Conservation (phyloP, 92 coral and sea anemone species). For the Heteractis magnifica region DNA sequence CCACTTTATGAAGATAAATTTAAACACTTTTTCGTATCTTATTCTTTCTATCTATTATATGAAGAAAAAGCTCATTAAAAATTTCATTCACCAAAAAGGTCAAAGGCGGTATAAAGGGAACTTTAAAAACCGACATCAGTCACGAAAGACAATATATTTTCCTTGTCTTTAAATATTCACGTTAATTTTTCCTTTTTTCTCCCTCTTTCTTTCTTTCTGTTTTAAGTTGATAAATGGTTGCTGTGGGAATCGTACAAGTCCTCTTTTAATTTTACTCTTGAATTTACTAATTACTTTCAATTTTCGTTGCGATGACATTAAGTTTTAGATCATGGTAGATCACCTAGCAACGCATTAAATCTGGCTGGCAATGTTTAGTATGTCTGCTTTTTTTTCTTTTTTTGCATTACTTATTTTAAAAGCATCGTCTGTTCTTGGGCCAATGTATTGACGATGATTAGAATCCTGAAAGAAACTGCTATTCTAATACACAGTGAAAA, state of each 20-base stretch:
- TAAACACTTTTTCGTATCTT: background rate
- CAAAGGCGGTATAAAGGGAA: background rate
- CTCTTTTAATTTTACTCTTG: constrained; percentile 2
- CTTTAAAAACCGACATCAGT: background rate
- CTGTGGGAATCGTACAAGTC: background rate
- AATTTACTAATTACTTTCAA: constrained; percentile 30
- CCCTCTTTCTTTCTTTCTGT: background rate
- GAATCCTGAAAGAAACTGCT: too few species aligned
- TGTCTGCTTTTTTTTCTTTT: background rate
- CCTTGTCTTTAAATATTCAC: too few species aligned
- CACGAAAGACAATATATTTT: background rate
- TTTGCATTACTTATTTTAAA: too few species aligned
- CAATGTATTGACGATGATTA: too few species aligned
- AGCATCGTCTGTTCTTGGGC: too few species aligned
- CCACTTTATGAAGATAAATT: background rate
- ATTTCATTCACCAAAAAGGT: background rate
- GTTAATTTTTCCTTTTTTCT: background rate
- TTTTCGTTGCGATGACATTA: constrained; percentile 20
- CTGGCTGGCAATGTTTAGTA: constrained; percentile 20
- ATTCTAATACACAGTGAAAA: too few species aligned
- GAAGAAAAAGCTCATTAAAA: background rate
- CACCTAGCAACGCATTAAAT: constrained; percentile 18
- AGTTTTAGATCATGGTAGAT: constrained; percentile 17
- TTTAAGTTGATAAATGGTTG: background rate
- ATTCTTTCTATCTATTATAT: background rate